Percentiles rank a stretch among this genome's conserved stretches.
Evolutionary conservation across 2,888 invertebrate species (phyloP).

Genomic region (Calephelis perditalis): DNA sequence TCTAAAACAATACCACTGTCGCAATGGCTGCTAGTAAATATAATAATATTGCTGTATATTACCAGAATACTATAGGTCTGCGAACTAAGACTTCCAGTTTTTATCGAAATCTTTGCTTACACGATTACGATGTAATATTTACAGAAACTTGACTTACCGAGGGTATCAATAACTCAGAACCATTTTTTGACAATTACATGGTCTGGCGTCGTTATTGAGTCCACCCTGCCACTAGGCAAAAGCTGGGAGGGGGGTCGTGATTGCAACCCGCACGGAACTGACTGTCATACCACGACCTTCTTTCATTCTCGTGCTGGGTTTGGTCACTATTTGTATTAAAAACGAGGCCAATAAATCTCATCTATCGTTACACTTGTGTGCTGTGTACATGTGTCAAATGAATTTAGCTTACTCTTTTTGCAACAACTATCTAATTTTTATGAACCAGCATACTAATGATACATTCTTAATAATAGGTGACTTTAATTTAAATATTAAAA

Average conservation of each 20-base stretch:
- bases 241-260: not conserved
- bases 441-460: not conserved
- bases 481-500: not conserved
- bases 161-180: not conserved
- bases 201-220: slow-evolving; percentile 4
- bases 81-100: slow-evolving; percentile 4
- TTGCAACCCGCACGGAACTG: not conserved
- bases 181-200: slow-evolving; percentile 1
- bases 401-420: not conserved
- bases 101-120: slow-evolving; percentile 2
- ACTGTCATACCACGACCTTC: not conserved
- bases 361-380: not conserved
- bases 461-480: not conserved
- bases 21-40: not conserved
- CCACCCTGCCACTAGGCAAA: not conserved
- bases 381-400: slow-evolving; percentile 1
- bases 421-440: not conserved
- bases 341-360: not conserved
- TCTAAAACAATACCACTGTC: not conserved
- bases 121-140: not conserved
- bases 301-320: not conserved
- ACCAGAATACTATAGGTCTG: slow-evolving; percentile 9
- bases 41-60: slow-evolving; percentile 10
- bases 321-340: not conserved
- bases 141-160: slow-evolving; percentile 8